These are phyloP conservation scores for Melanotus villosus DNA, from an alignment of 2,888 invertebrate genomes.

Conservation along the genomic window DNA sequence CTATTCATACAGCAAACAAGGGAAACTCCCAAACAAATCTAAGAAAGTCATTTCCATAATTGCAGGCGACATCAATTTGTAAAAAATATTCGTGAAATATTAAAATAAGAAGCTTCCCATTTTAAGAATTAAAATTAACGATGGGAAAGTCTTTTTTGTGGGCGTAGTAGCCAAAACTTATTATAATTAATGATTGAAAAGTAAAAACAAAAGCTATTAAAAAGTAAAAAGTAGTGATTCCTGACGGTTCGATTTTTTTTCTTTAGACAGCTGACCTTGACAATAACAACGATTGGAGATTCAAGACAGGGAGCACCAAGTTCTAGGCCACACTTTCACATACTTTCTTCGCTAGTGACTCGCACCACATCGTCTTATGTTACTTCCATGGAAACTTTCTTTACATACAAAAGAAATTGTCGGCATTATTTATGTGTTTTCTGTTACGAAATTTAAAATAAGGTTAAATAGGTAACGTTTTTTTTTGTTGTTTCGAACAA, in stretches of 20 bases:
- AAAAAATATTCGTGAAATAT: no score
- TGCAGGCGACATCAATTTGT: no score
- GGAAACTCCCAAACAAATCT: no score
- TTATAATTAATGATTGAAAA: conserved; percentile 1
- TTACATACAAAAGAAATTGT: conserved; percentile 41
- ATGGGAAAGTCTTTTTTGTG: conserved; percentile 1
- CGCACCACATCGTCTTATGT: conserved; percentile 37
- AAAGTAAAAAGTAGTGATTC: conserved; percentile 40
- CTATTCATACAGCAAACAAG: no score
- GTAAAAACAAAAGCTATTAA: conserved; percentile 29
- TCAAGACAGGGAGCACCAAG: conserved; percentile 65
- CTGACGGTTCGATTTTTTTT: conserved; percentile 44
- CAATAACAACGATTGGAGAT: conserved; percentile 60
- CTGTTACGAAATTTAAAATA: conserved; percentile 30
- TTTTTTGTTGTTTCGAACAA: conserved; percentile 18
- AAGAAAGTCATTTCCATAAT: no score
- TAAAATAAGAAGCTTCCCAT: no score
- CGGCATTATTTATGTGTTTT: conserved; percentile 23
- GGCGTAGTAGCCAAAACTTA: not conserved
- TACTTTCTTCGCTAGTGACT: conserved; percentile 60
- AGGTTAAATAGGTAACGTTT: conserved; percentile 10
- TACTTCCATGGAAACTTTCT: conserved; percentile 40
- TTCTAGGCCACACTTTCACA: conserved; percentile 68
- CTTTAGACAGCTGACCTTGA: conserved; percentile 64
- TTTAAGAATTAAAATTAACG: no score